Evolutionary conservation across 2,113 vertebrate species (phyloP).

Genomic region (Athene cunicularia): DNA sequence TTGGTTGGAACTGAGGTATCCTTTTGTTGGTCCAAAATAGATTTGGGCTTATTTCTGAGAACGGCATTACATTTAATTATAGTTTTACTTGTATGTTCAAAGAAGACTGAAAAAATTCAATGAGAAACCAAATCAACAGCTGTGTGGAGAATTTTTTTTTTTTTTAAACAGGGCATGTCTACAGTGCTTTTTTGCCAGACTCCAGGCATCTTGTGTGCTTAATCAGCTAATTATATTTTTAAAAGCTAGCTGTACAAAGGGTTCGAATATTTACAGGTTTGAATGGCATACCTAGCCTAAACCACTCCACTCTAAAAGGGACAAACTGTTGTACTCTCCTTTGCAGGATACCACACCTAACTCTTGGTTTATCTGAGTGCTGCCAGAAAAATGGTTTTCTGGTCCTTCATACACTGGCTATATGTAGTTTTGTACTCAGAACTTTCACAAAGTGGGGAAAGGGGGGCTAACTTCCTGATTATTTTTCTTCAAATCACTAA

Average conservation of each 20-base stretch:
- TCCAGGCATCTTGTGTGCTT: neutral
- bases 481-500: neutral
- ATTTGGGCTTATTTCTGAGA: neutral
- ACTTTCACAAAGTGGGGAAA: neutral
- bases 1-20: neutral
- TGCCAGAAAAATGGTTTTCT: conserved; percentile 56
- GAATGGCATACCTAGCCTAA: neutral
- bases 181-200: neutral
- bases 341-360: neutral
- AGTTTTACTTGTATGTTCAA: neutral
- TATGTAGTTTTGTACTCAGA: conserved; percentile 44
- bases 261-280: neutral
- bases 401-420: neutral
- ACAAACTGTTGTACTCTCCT: neutral
- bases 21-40: neutral
- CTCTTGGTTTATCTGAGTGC: neutral
- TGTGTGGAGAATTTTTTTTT: neutral
- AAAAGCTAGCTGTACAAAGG: neutral
- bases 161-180: neutral
- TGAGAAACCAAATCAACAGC: neutral
- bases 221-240: neutral
- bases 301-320: neutral
- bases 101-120: neutral
- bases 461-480: neutral
- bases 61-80: neutral